phyloP scores from a whole-genome alignment of 2,797 vertebrate genomes.

The Trachurus trachurus region DNA sequence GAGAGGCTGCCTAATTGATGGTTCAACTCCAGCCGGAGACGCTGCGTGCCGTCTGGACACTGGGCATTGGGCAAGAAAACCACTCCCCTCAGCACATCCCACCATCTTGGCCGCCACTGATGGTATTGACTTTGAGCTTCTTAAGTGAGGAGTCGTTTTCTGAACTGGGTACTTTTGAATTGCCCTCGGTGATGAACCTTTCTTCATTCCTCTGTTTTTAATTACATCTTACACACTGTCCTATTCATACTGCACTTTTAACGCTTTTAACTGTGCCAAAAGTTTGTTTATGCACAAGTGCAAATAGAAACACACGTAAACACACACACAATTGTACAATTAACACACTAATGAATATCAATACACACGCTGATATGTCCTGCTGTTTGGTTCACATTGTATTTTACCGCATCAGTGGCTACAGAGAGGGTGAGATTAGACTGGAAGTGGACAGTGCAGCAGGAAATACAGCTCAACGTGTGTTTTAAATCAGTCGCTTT shows the following conservation, averaged over 20 bases:
- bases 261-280: no score
- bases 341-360: background rate
- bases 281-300: no score
- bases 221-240: constrained; percentile 32
- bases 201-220: constrained; percentile 28
- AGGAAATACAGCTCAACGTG: background rate
- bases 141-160: constrained; percentile 26
- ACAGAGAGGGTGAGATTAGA: background rate
- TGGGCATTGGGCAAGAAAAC: constrained; percentile 16
- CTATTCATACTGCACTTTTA: background rate
- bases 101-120: constrained; percentile 12
- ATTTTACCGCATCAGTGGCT: background rate
- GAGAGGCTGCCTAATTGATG: constrained; percentile 51
- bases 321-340: no score
- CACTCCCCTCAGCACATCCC: constrained; percentile 12
- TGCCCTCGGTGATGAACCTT: background rate
- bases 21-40: constrained; percentile 31
- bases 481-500: background rate
- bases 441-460: background rate
- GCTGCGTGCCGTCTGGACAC: constrained; percentile 26
- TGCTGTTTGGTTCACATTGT: background rate
- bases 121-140: constrained; percentile 40
- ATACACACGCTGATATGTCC: background rate
- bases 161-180: constrained; percentile 29
- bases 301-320: no score